Percentiles rank a stretch among this genome's conserved stretches.
Conservation (phyloP, 2,888 invertebrate genomes). For the Trichopria drosophilae region DNA sequence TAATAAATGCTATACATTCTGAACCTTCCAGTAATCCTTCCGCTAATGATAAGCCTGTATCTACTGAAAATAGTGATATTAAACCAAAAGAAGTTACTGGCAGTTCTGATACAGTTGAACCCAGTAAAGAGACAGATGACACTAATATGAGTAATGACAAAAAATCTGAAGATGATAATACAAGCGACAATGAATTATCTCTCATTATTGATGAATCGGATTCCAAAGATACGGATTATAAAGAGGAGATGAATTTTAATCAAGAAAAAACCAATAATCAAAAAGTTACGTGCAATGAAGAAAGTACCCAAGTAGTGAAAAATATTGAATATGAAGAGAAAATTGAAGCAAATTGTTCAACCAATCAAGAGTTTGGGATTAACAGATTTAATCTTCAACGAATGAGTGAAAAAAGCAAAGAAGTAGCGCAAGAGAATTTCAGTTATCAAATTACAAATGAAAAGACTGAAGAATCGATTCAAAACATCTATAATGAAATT, state of each 20-base stretch:
- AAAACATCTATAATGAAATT: no score
- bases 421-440: no score
- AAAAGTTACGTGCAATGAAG: no score
- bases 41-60: background rate
- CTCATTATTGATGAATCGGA: slow-evolving; percentile 12
- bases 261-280: no score
- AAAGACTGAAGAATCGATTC: slow-evolving; percentile 5
- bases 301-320: no score
- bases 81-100: background rate
- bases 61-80: slow-evolving; percentile 6
- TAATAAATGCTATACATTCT: background rate
- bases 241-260: no score
- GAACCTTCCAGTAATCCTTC: slow-evolving; percentile 4
- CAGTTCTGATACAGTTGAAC: background rate
- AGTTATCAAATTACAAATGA: no score
- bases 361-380: no score
- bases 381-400: no score
- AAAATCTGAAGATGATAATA: background rate
- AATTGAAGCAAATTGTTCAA: no score
- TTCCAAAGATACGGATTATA: no score
- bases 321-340: background rate
- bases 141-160: slow-evolving; percentile 9
- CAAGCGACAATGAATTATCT: background rate
- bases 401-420: no score
- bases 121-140: background rate